phyloP scores from a whole-genome alignment of 2,797 vertebrate species.

The Neostethus bicornis region DNA sequence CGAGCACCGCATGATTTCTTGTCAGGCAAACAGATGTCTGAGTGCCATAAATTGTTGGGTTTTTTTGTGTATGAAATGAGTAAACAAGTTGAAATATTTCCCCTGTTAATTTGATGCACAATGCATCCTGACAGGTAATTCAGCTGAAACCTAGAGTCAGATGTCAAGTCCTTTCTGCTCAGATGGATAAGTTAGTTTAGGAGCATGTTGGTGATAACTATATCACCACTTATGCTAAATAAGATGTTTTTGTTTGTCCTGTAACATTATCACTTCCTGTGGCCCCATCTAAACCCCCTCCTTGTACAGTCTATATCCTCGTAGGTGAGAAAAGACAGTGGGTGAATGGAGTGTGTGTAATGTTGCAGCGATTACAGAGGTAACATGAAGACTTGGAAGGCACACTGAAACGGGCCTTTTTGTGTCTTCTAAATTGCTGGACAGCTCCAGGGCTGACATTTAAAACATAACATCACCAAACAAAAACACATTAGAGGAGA shows the following conservation, averaged over 20 bases:
- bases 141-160: conserved; percentile 54
- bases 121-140: conserved; percentile 78
- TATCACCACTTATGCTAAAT: conserved; percentile 18
- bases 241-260: conserved; percentile 40
- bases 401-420: conserved; percentile 71
- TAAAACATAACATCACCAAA: conserved; percentile 81
- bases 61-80: conserved; percentile 66
- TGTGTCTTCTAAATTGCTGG: conserved; percentile 75
- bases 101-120: conserved; percentile 82
- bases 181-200: conserved; percentile 51
- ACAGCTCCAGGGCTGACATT: conserved; percentile 80
- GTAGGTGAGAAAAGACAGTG: conserved; percentile 60
- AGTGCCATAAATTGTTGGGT: conserved; percentile 63
- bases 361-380: conserved; percentile 72
- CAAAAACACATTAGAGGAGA: conserved; percentile 79
- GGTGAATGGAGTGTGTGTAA: conserved; percentile 71
- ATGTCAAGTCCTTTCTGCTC: conserved; percentile 55
- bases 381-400: conserved; percentile 78
- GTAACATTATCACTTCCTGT: conserved; percentile 57
- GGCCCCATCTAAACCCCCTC: conserved; percentile 65
- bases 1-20: conserved; percentile 62
- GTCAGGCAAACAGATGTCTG: conserved; percentile 69
- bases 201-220: conserved; percentile 40
- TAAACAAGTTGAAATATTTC: conserved; percentile 73
- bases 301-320: conserved; percentile 55